Evolutionary conservation across 92 coral and sea anemone species (phyloP).

Genomic region (Palythoa heliodiscus): DNA sequence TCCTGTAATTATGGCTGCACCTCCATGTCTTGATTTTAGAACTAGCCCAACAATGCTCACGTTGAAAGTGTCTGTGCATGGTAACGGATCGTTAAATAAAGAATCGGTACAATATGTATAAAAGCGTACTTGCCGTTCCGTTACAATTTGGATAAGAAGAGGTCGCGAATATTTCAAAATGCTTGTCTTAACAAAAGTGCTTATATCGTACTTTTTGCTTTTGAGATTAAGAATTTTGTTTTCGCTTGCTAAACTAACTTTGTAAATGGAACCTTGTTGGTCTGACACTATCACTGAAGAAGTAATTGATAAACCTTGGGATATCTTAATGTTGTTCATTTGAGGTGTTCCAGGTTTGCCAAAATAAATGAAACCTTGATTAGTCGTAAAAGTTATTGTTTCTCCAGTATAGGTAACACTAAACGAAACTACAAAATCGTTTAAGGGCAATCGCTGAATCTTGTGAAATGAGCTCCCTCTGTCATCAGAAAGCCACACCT

Average conservation of each 20-base stretch:
- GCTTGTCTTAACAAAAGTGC: not conserved
- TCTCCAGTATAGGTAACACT: constrained; percentile 71
- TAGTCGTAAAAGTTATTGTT: constrained; percentile 64
- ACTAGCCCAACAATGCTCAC: constrained; percentile 67
- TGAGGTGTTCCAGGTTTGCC: constrained; percentile 79
- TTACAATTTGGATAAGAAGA: constrained; percentile 56
- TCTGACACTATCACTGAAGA: constrained; percentile 46
- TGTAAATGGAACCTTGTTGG: constrained; percentile 50
- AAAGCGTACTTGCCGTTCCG: constrained; percentile 65
- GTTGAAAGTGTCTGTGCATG: constrained; percentile 63
- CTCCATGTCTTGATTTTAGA: constrained; percentile 75
- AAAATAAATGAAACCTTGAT: constrained; percentile 65
- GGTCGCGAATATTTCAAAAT: constrained; percentile 46
- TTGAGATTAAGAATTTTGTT: constrained; percentile 43
- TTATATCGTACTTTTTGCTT: constrained; percentile 13
- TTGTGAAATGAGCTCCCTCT: constrained; percentile 90
- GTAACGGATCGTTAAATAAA: constrained; percentile 45
- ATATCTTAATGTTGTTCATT: constrained; percentile 40
- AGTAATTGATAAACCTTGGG: constrained; percentile 14
- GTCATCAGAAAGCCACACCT: constrained; percentile 98
- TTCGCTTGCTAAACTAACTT: constrained; percentile 38
- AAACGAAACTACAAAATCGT: constrained; percentile 70
- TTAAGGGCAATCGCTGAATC: constrained; percentile 61
- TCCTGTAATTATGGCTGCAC: constrained; percentile 71
- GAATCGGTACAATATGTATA: constrained; percentile 57